These are phyloP conservation scores for Drosophila trapezifrons DNA, from an alignment of 1,140 invertebrate genomes.

Conservation along the genomic window DNA sequence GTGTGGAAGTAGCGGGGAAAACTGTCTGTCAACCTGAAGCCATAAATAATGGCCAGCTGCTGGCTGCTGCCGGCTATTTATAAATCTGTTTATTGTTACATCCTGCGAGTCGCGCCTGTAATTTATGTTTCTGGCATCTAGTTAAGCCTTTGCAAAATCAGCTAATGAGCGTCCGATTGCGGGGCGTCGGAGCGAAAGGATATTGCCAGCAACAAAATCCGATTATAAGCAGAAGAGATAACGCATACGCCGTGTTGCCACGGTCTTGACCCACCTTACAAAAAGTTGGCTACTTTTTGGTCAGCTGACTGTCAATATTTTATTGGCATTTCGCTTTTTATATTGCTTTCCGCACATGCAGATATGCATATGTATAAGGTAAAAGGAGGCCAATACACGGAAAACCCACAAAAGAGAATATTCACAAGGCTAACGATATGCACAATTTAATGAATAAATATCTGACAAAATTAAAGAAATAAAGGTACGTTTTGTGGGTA, in stretches of 20 bases:
- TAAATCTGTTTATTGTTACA: slow-evolving; percentile 52
- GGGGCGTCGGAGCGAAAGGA: background rate
- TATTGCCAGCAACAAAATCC: background rate
- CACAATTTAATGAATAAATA: slow-evolving; percentile 61
- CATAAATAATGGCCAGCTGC: slow-evolving; percentile 52
- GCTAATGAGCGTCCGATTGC: slow-evolving; percentile 54
- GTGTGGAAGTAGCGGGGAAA: background rate
- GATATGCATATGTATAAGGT: slow-evolving; percentile 5
- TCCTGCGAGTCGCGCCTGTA: slow-evolving; percentile 28
- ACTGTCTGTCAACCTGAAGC: slow-evolving; percentile 47
- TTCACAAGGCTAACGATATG: slow-evolving; percentile 34
- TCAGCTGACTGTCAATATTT: slow-evolving; percentile 63
- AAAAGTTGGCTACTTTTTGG: slow-evolving; percentile 34
- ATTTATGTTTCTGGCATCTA: slow-evolving; percentile 50
- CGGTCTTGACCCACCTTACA: slow-evolving; percentile 50
- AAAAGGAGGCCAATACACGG: background rate
- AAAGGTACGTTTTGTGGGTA: no score
- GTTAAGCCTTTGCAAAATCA: slow-evolving; percentile 23
- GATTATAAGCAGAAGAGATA: slow-evolving; percentile 13
- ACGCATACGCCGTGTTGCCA: slow-evolving; percentile 42
- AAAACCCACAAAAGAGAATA: slow-evolving; percentile 26
- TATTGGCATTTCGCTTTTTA: slow-evolving; percentile 50
- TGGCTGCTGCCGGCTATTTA: slow-evolving; percentile 35
- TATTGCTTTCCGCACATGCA: slow-evolving; percentile 11
- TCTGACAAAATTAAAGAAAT: background rate